These are phyloP conservation scores for Andrena dorsata DNA, from an alignment of 2,888 invertebrate species.

Conservation along the genomic window DNA sequence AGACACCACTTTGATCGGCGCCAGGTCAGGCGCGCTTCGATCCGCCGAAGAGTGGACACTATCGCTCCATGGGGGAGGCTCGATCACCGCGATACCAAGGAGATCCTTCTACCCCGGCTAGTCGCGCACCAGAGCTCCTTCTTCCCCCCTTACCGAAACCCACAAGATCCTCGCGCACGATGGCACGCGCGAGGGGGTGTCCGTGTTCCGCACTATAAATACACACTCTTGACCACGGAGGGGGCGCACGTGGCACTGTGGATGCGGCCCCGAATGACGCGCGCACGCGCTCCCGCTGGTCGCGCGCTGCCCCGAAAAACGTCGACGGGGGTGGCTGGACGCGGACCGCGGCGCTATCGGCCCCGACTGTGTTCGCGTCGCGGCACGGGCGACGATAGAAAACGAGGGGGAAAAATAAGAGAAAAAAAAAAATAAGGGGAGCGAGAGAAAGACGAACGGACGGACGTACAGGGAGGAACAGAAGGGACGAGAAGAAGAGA, in stretches of 20 bases:
- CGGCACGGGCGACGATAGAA: conserved; percentile 7
- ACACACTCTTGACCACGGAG: conserved; percentile 40
- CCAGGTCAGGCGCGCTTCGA: background rate
- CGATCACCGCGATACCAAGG: no score
- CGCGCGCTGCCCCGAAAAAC: conserved; percentile 1
- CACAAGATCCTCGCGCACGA: background rate
- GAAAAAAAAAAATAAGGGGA: conserved; percentile 25
- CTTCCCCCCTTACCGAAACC: background rate
- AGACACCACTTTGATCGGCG: background rate
- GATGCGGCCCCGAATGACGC: conserved; percentile 11
- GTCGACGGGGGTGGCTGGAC: conserved; percentile 27
- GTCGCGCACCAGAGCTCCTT: conserved; percentile 13
- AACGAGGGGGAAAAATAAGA: conserved; percentile 32
- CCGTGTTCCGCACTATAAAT: conserved; percentile 55
- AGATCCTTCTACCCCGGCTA: background rate
- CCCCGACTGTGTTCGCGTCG: conserved; percentile 24
- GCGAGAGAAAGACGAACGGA: conserved; percentile 13
- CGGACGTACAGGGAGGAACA: conserved; percentile 6
- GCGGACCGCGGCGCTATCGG: conserved; percentile 31
- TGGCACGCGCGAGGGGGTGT: background rate
- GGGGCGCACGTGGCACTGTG: conserved; percentile 49
- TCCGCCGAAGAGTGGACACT: no score
- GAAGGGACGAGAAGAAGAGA: conserved; percentile 35
- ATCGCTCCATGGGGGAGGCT: no score
- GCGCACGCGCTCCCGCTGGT: background rate